Conservation (phyloP, 2,113 vertebrate genomes). For the Limnothrissa miodon region DNA sequence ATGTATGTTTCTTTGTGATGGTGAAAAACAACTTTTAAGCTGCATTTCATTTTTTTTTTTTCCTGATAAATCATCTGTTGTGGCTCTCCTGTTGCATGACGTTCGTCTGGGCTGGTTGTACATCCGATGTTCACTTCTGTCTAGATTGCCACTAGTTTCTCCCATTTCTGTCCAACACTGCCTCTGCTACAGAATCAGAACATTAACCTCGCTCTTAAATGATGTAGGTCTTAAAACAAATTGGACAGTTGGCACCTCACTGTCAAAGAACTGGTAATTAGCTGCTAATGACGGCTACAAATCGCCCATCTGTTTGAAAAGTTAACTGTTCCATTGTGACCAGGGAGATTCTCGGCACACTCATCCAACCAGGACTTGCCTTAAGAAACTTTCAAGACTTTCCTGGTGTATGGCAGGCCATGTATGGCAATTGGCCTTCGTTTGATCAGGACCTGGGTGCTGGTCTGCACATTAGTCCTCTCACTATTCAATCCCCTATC, state of each 20-base stretch:
- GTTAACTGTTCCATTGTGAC: not conserved
- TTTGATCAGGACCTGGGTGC: slow-evolving; percentile 35
- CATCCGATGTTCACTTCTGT: slow-evolving; percentile 49
- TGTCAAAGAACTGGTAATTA: not conserved
- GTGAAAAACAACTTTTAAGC: not conserved
- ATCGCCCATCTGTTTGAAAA: not conserved
- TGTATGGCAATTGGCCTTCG: slow-evolving; percentile 44
- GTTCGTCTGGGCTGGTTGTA: slow-evolving; percentile 25
- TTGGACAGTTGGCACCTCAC: not conserved
- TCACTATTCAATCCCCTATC: slow-evolving; percentile 20
- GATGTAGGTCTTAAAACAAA: not conserved
- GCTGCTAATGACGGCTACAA: not conserved
- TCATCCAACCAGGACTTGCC: slow-evolving; percentile 21
- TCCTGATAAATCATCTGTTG: not conserved
- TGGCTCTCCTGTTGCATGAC: not conserved
- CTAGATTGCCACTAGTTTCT: not conserved
- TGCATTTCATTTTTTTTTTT: not conserved
- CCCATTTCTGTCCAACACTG: not conserved
- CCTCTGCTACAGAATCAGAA: not conserved
- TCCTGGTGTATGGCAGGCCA: not conserved
- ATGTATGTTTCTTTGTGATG: not conserved
- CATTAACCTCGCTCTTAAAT: not conserved
- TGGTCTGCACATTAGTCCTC: slow-evolving; percentile 31
- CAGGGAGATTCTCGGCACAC: not conserved
- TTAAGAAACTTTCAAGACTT: slow-evolving; percentile 25